Base-by-base conservation (phyloP, 2,113 vertebrate genomes). In the Dipodomys ordii region DNA sequence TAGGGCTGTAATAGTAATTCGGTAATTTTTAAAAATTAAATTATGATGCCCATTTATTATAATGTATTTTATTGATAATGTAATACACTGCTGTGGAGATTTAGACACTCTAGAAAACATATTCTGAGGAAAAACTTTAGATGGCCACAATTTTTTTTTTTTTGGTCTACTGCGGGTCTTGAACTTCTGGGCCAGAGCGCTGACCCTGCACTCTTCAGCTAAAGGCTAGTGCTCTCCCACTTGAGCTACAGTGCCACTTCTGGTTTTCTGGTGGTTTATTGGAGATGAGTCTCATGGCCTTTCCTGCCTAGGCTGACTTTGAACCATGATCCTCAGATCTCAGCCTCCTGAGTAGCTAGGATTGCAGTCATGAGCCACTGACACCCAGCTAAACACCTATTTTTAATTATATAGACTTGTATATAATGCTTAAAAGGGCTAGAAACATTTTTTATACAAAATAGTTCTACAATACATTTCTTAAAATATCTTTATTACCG, bases 401-500 rank as follows among this genome's bases (percentile, higher is more conserved):
- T 92, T 10, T 82, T 46, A 71, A 3, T 77, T 90, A 0, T 87
- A 30, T 80, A 35, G 85, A 78, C 46, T 87, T 81, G 68, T 32
- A 62, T 72, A 44, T 32, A 87, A 44, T 12, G 32, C 82, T 95
- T 32, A 28, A 92, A 3, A 94, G 39, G 39, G 30, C 19, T 69
- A 87, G 46, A 88, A 88, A 71, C 83, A 89, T 94, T 93, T 53
- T 27, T 35, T 87, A 77, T 62, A 30, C 49, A 81, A 91, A 91
- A 79, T 25, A 60, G 20, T 88, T 85, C 94, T 23, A 74, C 39
- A 83, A 88, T 11, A 72, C 25, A 32, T 73, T 16, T 74, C 8
- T 88, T 25, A 73, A 92, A 85, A 77, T 87, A 3, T 49, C 7
- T 86, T 91, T 78, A 89, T 79, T 92, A 74, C n/a, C 93, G 46